Evolutionary conservation across 2,888 invertebrate genomes (phyloP).

Genomic region (Tachina grossa): DNA sequence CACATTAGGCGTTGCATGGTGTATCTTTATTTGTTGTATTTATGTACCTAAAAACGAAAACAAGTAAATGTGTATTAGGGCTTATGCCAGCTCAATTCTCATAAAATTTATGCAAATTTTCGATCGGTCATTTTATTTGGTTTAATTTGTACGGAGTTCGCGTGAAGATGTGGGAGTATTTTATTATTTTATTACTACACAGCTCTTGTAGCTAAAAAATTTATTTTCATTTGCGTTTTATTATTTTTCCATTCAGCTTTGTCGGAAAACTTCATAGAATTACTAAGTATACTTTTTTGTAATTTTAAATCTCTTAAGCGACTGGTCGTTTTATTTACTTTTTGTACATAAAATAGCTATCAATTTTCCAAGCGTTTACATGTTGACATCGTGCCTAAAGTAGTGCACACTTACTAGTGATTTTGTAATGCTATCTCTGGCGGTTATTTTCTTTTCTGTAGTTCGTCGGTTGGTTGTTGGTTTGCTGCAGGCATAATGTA

Average conservation of each 20-base stretch:
- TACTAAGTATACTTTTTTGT: neutral
- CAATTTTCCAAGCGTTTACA: slow-evolving; percentile 67
- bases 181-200: slow-evolving; percentile 49
- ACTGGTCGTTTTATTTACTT: neutral
- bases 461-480: too few species aligned
- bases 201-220: slow-evolving; percentile 39
- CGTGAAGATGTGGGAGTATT: slow-evolving; percentile 51
- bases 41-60: slow-evolving; percentile 11
- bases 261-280: slow-evolving; percentile 63
- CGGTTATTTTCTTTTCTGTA: slow-evolving; percentile 21
- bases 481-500: too few species aligned
- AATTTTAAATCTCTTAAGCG: slow-evolving; percentile 13
- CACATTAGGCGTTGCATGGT: neutral
- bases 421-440: slow-evolving; percentile 36
- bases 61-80: slow-evolving; percentile 34
- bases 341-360: slow-evolving; percentile 45
- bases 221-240: slow-evolving; percentile 14
- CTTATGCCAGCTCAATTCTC: slow-evolving; percentile 55
- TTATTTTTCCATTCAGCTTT: slow-evolving; percentile 17
- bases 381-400: slow-evolving; percentile 69
- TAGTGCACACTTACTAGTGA: slow-evolving; percentile 59
- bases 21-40: neutral
- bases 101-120: too few species aligned
- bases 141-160: too few species aligned
- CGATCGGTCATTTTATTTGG: too few species aligned